phyloP scores from a whole-genome alignment of 2,888 invertebrate genomes.

The Amiota mariae region DNA sequence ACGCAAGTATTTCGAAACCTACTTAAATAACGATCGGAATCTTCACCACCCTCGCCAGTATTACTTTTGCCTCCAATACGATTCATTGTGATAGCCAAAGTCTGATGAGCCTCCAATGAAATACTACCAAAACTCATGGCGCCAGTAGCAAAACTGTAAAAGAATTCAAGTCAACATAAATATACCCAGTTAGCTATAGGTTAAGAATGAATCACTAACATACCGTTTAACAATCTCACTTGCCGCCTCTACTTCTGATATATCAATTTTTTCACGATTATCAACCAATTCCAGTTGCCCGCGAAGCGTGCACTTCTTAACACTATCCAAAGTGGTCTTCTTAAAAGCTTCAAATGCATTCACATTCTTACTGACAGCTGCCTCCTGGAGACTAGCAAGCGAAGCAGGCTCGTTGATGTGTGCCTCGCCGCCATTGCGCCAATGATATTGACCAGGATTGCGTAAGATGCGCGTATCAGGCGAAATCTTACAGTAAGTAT shows the following conservation, averaged over 20 bases:
- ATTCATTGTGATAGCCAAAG: slow-evolving; percentile 98
- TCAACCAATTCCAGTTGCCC: slow-evolving; percentile 93
- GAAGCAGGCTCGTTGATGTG: slow-evolving; percentile 97
- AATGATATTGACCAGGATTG: slow-evolving; percentile 96
- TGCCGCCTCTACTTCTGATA: slow-evolving; percentile 94
- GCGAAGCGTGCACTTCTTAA: slow-evolving; percentile 89
- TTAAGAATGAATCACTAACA: slow-evolving; percentile 68
- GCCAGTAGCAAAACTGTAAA: slow-evolving; percentile 76
- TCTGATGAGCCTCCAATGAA: slow-evolving; percentile 95
- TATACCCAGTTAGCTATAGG: not conserved
- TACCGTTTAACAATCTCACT: slow-evolving; percentile 96
- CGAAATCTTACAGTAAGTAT: slow-evolving; percentile 79
- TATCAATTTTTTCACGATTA: slow-evolving; percentile 84
- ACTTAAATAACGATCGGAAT: slow-evolving; percentile 84
- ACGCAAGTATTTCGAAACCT: slow-evolving; percentile 41
- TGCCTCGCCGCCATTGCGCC: slow-evolving; percentile 97
- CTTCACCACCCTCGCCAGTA: slow-evolving; percentile 97
- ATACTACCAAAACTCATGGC: slow-evolving; percentile 99
- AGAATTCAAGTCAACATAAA: not conserved
- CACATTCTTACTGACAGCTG: slow-evolving; percentile 85
- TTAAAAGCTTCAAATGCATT: slow-evolving; percentile 89
- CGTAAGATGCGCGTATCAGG: slow-evolving; percentile 81
- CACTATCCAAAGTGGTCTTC: slow-evolving; percentile 89
- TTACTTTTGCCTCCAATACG: slow-evolving; percentile 97
- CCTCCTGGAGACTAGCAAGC: slow-evolving; percentile 85